A percentile compares a stretch with the other conserved stretches of the same genome.
Conservation (phyloP, 2,797 vertebrate genomes). For the Molothrus ater region DNA sequence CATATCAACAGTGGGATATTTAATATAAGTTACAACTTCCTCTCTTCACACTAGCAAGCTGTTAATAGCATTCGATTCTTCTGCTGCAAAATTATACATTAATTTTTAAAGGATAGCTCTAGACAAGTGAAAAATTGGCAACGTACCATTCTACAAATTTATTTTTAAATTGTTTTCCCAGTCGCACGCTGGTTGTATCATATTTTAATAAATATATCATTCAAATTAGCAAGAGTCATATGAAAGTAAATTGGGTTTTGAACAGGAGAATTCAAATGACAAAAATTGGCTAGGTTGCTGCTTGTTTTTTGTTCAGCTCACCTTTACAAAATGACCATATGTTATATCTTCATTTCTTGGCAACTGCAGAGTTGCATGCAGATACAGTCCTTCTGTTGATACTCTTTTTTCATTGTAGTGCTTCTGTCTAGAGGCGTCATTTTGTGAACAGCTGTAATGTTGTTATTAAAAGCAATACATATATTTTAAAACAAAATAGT, state of each 20-base stretch:
- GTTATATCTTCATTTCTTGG: slow-evolving; percentile 60
- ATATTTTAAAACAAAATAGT: slow-evolving; percentile 72
- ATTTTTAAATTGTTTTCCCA: slow-evolving; percentile 65
- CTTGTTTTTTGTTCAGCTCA: slow-evolving; percentile 68
- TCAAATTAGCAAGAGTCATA: slow-evolving; percentile 43
- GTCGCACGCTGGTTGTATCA: slow-evolving; percentile 10
- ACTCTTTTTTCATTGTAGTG: slow-evolving; percentile 54
- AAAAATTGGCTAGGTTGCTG: slow-evolving; percentile 65
- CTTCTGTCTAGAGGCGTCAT: slow-evolving; percentile 65
- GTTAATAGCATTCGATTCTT: slow-evolving; percentile 68
- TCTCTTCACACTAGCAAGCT: slow-evolving; percentile 58
- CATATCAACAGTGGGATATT: slow-evolving; percentile 65
- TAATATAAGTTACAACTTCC: slow-evolving; percentile 65
- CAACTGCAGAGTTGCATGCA: slow-evolving; percentile 45
- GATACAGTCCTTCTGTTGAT: slow-evolving; percentile 54
- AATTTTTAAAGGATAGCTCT: slow-evolving; percentile 69
- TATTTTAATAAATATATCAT: slow-evolving; percentile 57
- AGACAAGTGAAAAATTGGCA: slow-evolving; percentile 62
- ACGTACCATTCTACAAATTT: slow-evolving; percentile 6
- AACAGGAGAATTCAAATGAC: slow-evolving; percentile 62
- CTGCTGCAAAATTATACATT: slow-evolving; percentile 70
- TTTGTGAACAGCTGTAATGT: slow-evolving; percentile 73
- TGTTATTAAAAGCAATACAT: slow-evolving; percentile 71
- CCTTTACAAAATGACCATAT: slow-evolving; percentile 74
- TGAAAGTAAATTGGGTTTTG: slow-evolving; percentile 41